A percentile compares a stretch with the other conserved stretches of the same genome.
Evolutionary conservation across 1,140 invertebrate species (phyloP).

Genomic region (Elymnias hypermnestra): DNA sequence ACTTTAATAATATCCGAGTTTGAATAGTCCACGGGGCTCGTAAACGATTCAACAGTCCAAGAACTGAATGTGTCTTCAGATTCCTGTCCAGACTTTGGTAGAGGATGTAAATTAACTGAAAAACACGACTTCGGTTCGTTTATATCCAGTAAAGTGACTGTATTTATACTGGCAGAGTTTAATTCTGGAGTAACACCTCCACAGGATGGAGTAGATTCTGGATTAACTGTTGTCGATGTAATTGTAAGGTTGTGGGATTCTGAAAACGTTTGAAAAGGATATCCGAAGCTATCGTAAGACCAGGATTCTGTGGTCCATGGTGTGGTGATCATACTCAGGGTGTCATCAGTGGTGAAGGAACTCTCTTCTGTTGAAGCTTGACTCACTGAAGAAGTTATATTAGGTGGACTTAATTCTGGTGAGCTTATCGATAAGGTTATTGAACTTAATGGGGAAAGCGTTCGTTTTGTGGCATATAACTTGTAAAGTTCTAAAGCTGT

Average conservation of each 20-base stretch:
- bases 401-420: neutral
- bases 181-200: conserved; percentile 11
- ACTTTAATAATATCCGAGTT: conserved; percentile 17
- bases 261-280: neutral
- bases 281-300: neutral
- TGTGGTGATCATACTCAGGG: conserved; percentile 41
- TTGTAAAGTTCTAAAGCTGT: neutral
- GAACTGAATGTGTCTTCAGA: conserved; percentile 27
- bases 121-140: neutral
- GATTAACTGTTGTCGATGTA: conserved; percentile 10
- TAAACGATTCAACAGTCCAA: conserved; percentile 40
- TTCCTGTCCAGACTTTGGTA: neutral
- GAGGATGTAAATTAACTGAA: neutral
- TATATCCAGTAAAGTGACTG: conserved; percentile 16
- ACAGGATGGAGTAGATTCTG: conserved; percentile 20
- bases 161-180: conserved; percentile 17
- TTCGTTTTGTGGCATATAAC: neutral
- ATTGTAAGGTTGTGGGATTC: neutral
- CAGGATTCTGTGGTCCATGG: conserved; percentile 47
- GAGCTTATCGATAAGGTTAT: neutral
- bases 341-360: conserved; percentile 27
- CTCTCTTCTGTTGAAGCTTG: neutral
- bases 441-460: neutral
- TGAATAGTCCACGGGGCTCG: conserved; percentile 21
- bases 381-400: neutral